Base-by-base conservation (phyloP, 2,888 invertebrate species). In the Esperia sulphurella region DNA sequence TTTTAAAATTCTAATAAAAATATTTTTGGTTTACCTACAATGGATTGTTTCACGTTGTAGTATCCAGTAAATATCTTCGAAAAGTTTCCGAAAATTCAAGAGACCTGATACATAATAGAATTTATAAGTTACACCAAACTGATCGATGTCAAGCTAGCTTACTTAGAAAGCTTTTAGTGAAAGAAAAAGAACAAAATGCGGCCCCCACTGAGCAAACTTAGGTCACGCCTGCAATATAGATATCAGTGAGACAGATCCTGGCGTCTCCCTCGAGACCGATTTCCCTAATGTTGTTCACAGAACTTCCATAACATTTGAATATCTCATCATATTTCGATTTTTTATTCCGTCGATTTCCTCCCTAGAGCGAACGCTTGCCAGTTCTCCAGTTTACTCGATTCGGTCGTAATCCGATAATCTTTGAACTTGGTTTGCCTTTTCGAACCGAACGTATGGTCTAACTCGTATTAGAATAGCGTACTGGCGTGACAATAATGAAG, bases 301-400 rank as follows among this genome's bases (percentile, higher is more conserved):
- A 79, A 78, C 68, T 81, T 75, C 64, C 70, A 69, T 75, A 71
- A 70, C 65, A 79, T 82, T 79, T 77, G 78, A 80, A 80, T 81
- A 77, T 76, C 72, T 75, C 73, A 71, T 75, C 69, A 72, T 72
- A 75, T 73, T 75, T 71, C 58, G 66, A 66, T 74, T 71, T 71
- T 75, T 69, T 71, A 56, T 63, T 63, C 53, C 46, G 57, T 63
- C 62, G 54, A 67, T 68, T 70, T 69, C 61, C 65, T 53, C 50
- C 49, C 46, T 51, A 52, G 44, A 45, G 46, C 43, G 47, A 42
- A 41, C 43, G 41, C 21, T 44, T 28, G 43, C 45, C 48, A 42
- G 45, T 48, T 46, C 30, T 45, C 39, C 43, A 53, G 49, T 59
- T 57, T 54, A 54, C 57, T 58, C 46, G 39, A 48, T 41, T 49